Evolutionary conservation across 2,888 invertebrate species (phyloP).

Genomic region (Euproctis similis): DNA sequence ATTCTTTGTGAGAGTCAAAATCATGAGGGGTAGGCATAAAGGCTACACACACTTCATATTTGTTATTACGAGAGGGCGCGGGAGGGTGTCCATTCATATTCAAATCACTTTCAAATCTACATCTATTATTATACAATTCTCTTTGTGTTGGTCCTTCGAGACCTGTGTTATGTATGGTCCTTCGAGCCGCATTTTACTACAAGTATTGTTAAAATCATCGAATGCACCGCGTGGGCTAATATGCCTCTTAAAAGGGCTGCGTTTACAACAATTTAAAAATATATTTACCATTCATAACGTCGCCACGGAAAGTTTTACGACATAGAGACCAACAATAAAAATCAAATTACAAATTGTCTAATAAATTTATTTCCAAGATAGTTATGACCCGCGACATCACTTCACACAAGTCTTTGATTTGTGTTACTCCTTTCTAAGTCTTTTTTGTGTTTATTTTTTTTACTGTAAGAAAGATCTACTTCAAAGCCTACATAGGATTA

Average conservation of each 20-base stretch:
- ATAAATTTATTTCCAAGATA: slow-evolving; percentile 39
- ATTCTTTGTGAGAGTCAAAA: slow-evolving; percentile 66
- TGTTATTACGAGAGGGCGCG: slow-evolving; percentile 68
- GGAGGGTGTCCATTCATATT: slow-evolving; percentile 73
- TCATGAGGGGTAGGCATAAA: slow-evolving; percentile 60
- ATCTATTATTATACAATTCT: slow-evolving; percentile 70
- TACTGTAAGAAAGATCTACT: no score
- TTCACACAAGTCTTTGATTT: no score
- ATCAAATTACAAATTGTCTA: slow-evolving; percentile 38
- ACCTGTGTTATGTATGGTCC: slow-evolving; percentile 69
- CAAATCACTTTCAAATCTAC: slow-evolving; percentile 74
- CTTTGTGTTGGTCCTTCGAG: slow-evolving; percentile 69
- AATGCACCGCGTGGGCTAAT: slow-evolving; percentile 45
- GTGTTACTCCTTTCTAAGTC: no score
- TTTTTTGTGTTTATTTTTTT: no score
- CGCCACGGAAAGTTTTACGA: slow-evolving; percentile 49
- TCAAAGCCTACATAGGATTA: no score
- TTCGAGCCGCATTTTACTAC: slow-evolving; percentile 62
- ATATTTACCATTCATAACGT: slow-evolving; percentile 53
- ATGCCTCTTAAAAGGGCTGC: slow-evolving; percentile 53
- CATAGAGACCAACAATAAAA: slow-evolving; percentile 40
- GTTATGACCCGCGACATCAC: no score
- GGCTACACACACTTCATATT: slow-evolving; percentile 73
- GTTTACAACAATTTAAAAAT: slow-evolving; percentile 65
- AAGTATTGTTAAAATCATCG: slow-evolving; percentile 52